Evolutionary conservation across 2,797 vertebrate species (phyloP).

Genomic region (Falco peregrinus): DNA sequence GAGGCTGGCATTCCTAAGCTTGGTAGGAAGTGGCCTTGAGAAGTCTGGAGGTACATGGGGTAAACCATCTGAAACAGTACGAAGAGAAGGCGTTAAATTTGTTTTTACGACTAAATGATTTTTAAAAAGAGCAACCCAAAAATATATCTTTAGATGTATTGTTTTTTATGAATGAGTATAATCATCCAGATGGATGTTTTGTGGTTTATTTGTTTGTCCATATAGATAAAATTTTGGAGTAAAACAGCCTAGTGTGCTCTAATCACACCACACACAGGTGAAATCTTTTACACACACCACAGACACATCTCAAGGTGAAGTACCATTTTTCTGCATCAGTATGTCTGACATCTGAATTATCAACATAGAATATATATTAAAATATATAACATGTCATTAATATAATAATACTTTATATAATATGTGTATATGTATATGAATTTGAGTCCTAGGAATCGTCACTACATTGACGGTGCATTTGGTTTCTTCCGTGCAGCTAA

Average conservation of each 20-base stretch:
- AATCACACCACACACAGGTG: neutral
- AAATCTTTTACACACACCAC: neutral
- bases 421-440: neutral
- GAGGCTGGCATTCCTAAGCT: neutral
- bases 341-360: neutral
- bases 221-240: neutral
- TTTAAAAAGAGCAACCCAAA: neutral
- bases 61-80: neutral
- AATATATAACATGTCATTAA: neutral
- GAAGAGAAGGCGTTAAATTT: neutral
- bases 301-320: neutral
- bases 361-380: neutral
- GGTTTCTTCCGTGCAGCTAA: neutral
- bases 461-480: neutral
- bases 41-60: neutral
- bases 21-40: neutral
- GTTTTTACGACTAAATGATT: neutral
- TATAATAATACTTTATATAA: neutral
- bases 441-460: neutral
- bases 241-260: neutral
- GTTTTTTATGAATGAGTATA: neutral
- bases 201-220: neutral
- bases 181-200: neutral
- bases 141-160: neutral
- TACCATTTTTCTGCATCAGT: neutral